Conservation (phyloP, 1,140 invertebrate species). For the Sipha flava region DNA sequence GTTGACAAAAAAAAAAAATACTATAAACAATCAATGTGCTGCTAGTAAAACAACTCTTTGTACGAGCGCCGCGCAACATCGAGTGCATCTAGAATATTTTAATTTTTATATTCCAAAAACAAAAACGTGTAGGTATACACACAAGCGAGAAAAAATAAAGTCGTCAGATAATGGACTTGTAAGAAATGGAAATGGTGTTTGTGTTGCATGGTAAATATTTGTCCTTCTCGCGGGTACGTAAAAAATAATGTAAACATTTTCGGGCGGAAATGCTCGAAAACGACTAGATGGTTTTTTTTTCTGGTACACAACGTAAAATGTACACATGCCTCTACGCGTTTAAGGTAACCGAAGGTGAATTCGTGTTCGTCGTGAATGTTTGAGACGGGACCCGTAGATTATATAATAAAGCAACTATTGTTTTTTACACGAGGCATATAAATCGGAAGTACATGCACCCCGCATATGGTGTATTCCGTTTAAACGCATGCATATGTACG, state of each 20-base stretch:
- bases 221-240: neutral
- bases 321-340: neutral
- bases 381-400: neutral
- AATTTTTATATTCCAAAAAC: neutral
- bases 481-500: neutral
- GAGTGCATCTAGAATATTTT: neutral
- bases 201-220: neutral
- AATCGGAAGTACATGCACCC: neutral
- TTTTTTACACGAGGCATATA: neutral
- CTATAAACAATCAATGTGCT: neutral
- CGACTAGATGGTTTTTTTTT: neutral
- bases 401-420: neutral
- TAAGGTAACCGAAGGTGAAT: neutral
- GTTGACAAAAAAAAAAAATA: neutral
- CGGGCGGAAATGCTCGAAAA: neutral
- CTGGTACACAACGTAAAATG: neutral
- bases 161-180: neutral
- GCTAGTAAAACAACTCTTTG: neutral
- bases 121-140: neutral
- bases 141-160: neutral
- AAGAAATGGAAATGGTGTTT: neutral
- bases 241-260: conserved; percentile 18
- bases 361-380: neutral
- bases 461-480: neutral
- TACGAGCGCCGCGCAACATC: neutral